Base-by-base conservation (phyloP, 2,888 invertebrate genomes). In the Thyatira batis region DNA sequence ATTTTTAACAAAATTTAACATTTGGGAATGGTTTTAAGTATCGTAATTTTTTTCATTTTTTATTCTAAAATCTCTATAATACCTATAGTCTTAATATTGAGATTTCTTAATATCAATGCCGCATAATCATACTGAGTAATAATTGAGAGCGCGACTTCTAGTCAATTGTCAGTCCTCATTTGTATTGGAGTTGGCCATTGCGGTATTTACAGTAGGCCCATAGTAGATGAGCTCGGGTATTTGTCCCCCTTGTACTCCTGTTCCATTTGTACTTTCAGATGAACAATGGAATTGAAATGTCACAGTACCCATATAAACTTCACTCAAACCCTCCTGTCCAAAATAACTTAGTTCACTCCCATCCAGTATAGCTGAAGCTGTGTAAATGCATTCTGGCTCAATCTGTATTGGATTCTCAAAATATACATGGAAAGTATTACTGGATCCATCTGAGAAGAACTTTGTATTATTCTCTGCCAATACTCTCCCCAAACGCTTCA, bases 261-360 rank as follows among this genome's bases (percentile, higher is more conserved):
- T 99, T 49, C 98, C 98, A 76, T 99, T 99, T 53, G 98, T 99
- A 89, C 98, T 98, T 82, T 98, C 98, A 5, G 98, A 97, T 51
- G 98, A 98, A 87, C 98, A 98, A 87, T 98, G 98, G 89, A 98
- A 99, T 90, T 98, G 98, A 92, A 98, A 98, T 61, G 97, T 98
- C 54, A 98, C 98, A 78, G 96, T 96, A 3, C 98, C 98, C 83
- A 97, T 96, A 53, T 96, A 96, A 45, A 98, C 97, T 88, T 98
- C 98, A 74, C 97, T 97, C 93, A 98, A 94, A 20, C 98, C 98
- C 87, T 99, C 98, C 85, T 98, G 98, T 5, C 98, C 98, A 84
- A 98, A 99, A 86, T 98, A 99, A 89, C 98, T 98, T 65, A 99
- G 89, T 84, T 98, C 98, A 55, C 95, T 96, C 10, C 98, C 98